Conservation (phyloP, 2,888 invertebrate genomes). For the Cybosia mesomella region DNA sequence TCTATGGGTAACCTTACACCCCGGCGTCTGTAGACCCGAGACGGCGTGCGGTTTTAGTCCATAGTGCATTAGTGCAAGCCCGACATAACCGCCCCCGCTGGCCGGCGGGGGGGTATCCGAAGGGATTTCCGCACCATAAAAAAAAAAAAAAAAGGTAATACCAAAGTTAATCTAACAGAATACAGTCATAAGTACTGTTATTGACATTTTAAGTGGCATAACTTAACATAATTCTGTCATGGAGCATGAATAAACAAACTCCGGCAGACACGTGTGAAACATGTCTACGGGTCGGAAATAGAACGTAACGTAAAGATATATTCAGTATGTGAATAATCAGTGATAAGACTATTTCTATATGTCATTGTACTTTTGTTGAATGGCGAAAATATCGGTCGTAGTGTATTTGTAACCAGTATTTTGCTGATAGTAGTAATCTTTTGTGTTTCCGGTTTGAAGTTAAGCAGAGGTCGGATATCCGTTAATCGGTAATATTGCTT, state of each 20-base stretch:
- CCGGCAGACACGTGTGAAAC: conserved; percentile 5
- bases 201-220: conserved; percentile 16
- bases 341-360: conserved; percentile 31
- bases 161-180: too few relatives aligned
- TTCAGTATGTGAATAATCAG: conserved; percentile 9
- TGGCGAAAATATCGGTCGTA: conserved; percentile 8
- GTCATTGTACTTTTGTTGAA: conserved; percentile 12
- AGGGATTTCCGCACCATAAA: too few relatives aligned
- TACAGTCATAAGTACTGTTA: neutral
- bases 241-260: conserved; percentile 24
- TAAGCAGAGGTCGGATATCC: neutral
- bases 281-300: conserved; percentile 23
- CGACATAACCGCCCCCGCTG: too few relatives aligned
- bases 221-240: conserved; percentile 9
- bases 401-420: conserved; percentile 5
- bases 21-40: too few relatives aligned
- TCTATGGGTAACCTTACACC: too few relatives aligned
- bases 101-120: too few relatives aligned
- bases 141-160: too few relatives aligned
- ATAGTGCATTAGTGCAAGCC: too few relatives aligned
- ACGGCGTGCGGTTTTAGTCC: too few relatives aligned
- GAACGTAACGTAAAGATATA: neutral
- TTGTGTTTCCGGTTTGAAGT: conserved; percentile 4
- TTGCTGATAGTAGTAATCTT: conserved; percentile 14
- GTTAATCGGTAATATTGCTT: neutral